phyloP scores from a whole-genome alignment of 2,113 vertebrate genomes.

The Thunnus thynnus region DNA sequence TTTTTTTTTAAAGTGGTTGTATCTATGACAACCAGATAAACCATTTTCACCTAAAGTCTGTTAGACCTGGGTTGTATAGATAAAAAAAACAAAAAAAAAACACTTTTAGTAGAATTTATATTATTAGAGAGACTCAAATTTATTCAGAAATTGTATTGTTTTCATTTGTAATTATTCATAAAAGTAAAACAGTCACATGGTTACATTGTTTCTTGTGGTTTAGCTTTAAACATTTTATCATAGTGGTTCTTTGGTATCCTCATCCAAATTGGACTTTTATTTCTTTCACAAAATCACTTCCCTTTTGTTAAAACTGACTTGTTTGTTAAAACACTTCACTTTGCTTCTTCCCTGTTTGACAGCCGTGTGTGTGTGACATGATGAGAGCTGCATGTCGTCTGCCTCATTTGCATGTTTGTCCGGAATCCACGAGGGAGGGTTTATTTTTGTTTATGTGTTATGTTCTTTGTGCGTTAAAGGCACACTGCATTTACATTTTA shows the following conservation, averaged over 20 bases:
- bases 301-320: background rate
- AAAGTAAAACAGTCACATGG: background rate
- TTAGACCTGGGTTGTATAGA: background rate
- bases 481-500: background rate
- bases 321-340: background rate
- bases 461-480: background rate
- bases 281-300: background rate
- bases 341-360: background rate
- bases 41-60: background rate
- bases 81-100: background rate
- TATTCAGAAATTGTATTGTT: background rate
- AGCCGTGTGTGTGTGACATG: too few relatives aligned
- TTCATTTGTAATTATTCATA: background rate
- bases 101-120: background rate
- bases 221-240: background rate
- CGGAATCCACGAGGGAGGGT: background rate
- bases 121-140: too few relatives aligned
- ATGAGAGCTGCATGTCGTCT: background rate
- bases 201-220: background rate
- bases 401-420: conserved; percentile 19
- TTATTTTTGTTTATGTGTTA: conserved; percentile 12
- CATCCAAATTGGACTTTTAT: background rate
- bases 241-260: background rate
- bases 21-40: conserved; percentile 39
- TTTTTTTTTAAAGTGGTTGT: background rate